Conservation (phyloP, 1,140 invertebrate species). For the Caenorhabditis latens region DNA sequence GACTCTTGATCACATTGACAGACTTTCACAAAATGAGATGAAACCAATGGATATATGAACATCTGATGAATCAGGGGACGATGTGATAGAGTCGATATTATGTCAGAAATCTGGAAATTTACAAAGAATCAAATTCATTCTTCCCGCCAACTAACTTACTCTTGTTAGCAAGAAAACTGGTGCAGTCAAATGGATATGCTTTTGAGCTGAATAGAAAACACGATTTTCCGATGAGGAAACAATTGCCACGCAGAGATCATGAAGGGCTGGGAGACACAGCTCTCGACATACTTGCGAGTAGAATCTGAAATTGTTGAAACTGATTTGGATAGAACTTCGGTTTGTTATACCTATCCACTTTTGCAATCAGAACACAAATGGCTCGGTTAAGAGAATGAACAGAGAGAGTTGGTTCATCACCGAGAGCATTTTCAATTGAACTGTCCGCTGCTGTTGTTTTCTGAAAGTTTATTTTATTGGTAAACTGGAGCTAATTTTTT, state of each 20-base stretch:
- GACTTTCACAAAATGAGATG: conserved; percentile 58
- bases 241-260: conserved; percentile 47
- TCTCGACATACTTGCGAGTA: conserved; percentile 50
- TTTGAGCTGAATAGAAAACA: conserved; percentile 54
- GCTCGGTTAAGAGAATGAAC: conserved; percentile 58
- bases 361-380: conserved; percentile 61
- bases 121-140: background rate
- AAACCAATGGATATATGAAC: conserved; percentile 59
- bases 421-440: conserved; percentile 59
- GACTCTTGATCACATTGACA: conserved; percentile 52
- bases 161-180: conserved; percentile 55
- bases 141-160: background rate
- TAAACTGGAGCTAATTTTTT: background rate
- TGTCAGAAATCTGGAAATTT: conserved; percentile 59
- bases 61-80: conserved; percentile 65
- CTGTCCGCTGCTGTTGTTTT: conserved; percentile 52
- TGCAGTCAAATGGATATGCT: conserved; percentile 57
- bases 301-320: conserved; percentile 40
- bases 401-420: conserved; percentile 42
- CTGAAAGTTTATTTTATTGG: conserved; percentile 9
- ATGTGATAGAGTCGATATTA: conserved; percentile 50
- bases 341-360: conserved; percentile 53
- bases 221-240: conserved; percentile 58
- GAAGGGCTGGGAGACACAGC: conserved; percentile 53
- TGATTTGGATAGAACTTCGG: background rate